phyloP scores from a whole-genome alignment of 2,888 invertebrate genomes.

The Odontothrips loti region DNA sequence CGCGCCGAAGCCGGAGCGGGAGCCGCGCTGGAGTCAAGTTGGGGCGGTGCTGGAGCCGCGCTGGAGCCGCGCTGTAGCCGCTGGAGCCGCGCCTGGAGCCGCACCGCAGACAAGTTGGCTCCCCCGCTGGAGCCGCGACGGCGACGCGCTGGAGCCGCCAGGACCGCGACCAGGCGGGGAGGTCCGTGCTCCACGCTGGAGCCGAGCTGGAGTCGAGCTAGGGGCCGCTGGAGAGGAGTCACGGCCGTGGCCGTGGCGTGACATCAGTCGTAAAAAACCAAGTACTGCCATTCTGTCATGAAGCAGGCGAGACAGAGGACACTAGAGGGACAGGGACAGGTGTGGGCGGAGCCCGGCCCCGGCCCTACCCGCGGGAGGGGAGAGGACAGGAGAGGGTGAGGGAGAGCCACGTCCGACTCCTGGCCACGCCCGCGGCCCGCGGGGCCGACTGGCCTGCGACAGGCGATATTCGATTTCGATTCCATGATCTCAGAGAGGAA shows the following conservation, averaged over 20 bases:
- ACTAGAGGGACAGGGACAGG: background rate
- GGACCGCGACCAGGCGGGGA: background rate
- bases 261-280: background rate
- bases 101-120: background rate
- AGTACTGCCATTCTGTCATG: background rate
- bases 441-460: background rate
- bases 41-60: background rate
- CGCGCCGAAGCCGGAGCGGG: background rate
- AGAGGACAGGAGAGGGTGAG: too few species aligned
- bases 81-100: background rate
- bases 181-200: background rate
- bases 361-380: too few species aligned
- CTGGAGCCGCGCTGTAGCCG: background rate
- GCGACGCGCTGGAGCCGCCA: background rate
- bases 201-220: conserved; percentile 9
- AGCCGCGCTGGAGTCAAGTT: background rate
- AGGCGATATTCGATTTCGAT: conserved; percentile 16
- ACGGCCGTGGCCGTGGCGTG: background rate
- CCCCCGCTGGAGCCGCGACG: background rate
- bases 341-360: too few species aligned
- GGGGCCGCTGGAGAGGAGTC: background rate
- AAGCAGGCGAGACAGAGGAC: background rate
- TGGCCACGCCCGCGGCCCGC: too few species aligned
- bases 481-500: conserved; percentile 6
- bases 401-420: too few species aligned